Percentiles rank a stretch among this genome's conserved stretches.
Evolutionary conservation across 2,888 invertebrate genomes (phyloP).

Genomic region (Oligia latruncula): DNA sequence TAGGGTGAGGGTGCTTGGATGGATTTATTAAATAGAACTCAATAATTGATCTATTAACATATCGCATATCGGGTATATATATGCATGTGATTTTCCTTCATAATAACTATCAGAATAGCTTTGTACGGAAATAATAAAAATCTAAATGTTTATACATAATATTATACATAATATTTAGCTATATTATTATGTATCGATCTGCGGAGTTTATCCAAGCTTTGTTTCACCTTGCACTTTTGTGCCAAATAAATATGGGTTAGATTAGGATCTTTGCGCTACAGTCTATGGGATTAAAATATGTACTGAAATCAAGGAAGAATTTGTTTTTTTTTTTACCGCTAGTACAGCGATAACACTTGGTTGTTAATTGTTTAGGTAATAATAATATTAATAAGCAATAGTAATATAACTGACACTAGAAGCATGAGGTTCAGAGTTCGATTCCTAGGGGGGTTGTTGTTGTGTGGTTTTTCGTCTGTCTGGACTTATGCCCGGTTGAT

Average conservation of each 20-base stretch:
- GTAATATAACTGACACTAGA: neutral
- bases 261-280: neutral
- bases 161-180: too few species aligned
- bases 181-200: neutral
- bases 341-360: neutral
- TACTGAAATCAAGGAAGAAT: neutral
- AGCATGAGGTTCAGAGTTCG: neutral
- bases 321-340: neutral
- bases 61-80: neutral
- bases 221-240: neutral
- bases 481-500: neutral
- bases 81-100: neutral
- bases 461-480: neutral
- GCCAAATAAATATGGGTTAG: neutral
- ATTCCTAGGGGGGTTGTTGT: neutral
- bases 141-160: too few species aligned
- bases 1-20: neutral
- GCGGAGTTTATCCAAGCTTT: neutral
- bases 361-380: neutral
- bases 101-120: neutral
- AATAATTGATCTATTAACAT: slow-evolving; percentile 13
- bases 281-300: neutral
- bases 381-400: neutral
- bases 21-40: neutral
- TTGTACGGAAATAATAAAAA: neutral